phyloP scores from a whole-genome alignment of 2,888 invertebrate genomes.

The Limnephilus auricula region DNA sequence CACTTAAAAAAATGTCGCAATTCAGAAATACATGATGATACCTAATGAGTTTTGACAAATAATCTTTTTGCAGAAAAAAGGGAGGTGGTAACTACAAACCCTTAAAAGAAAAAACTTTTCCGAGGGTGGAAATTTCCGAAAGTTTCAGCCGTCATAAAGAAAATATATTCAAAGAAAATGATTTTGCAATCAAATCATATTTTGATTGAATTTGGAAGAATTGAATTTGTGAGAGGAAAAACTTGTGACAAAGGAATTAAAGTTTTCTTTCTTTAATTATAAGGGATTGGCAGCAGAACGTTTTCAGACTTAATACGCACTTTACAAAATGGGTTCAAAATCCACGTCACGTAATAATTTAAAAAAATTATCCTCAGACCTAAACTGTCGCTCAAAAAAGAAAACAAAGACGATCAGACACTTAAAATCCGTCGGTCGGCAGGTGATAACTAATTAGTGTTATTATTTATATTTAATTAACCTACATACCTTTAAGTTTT shows the following conservation, averaged over 20 bases:
- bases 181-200: slow-evolving; percentile 4
- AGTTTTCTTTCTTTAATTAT: background rate
- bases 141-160: background rate
- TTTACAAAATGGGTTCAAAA: background rate
- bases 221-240: slow-evolving; percentile 17
- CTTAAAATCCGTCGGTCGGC: too few species aligned
- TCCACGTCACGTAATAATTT: background rate
- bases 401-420: too few species aligned
- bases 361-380: background rate
- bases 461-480: too few species aligned
- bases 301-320: background rate
- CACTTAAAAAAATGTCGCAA: background rate
- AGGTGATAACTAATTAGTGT: too few species aligned
- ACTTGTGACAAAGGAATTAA: background rate
- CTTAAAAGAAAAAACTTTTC: background rate
- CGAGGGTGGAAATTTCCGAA: background rate
- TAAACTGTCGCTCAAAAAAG: background rate
- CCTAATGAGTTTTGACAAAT: background rate
- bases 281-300: background rate
- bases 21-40: background rate
- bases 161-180: slow-evolving; percentile 10
- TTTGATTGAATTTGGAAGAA: slow-evolving; percentile 17
- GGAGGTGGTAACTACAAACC: background rate
- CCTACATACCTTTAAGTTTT: too few species aligned
- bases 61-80: background rate